Evolutionary conservation across 1,140 invertebrate genomes (phyloP).

Genomic region (Scaptomyza graminum): DNA sequence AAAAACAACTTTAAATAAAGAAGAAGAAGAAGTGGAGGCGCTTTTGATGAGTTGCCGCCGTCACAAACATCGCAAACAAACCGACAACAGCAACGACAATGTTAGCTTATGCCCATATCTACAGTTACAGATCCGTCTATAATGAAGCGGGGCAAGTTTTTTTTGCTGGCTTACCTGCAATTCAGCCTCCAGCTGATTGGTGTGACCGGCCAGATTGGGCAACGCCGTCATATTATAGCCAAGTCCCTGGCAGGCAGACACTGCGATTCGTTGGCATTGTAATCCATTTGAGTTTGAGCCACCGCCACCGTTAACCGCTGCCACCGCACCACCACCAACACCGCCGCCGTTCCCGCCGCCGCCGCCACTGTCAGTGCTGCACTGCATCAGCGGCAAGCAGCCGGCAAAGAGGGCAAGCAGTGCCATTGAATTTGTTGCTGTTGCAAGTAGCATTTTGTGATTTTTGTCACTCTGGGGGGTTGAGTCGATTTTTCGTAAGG

Average conservation of each 20-base stretch:
- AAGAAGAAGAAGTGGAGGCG: conserved; percentile 23
- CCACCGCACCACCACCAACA: not conserved
- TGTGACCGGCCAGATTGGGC: conserved; percentile 92
- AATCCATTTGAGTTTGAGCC: conserved; percentile 69
- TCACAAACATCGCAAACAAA: conserved; percentile 38
- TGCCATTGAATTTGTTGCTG: not conserved
- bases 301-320: conserved; percentile 18
- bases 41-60: conserved; percentile 60
- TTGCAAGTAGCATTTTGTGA: conserved; percentile 4
- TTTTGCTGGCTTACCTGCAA: conserved; percentile 85
- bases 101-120: conserved; percentile 29
- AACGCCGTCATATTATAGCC: conserved; percentile 95
- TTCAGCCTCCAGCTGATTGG: conserved; percentile 90
- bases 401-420: conserved; percentile 12
- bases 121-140: conserved; percentile 45
- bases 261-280: conserved; percentile 91
- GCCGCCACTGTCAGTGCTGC: not conserved
- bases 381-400: conserved; percentile 18
- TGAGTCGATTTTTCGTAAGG: not conserved
- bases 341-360: not conserved
- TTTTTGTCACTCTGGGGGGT: not conserved
- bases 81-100: conserved; percentile 17
- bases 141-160: too few relatives aligned
- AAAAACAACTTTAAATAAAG: too few relatives aligned
- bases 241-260: conserved; percentile 92